Percentiles rank a stretch among this genome's conserved stretches.
phyloP scores from a whole-genome alignment of 2,797 vertebrate species.

The Siniperca obscura region DNA sequence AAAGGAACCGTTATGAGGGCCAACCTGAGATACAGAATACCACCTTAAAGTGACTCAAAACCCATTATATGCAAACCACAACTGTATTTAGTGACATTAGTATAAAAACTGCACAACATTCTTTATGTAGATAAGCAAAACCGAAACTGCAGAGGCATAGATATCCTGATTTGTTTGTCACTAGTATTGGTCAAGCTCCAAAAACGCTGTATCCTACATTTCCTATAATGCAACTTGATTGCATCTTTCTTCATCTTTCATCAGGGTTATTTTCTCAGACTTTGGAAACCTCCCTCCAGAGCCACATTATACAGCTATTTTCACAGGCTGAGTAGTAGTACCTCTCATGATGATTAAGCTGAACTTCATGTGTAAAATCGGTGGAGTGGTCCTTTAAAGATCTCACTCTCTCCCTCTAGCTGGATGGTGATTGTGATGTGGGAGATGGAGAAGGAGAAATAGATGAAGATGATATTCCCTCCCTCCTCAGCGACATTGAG shows the following conservation, averaged over 20 bases:
- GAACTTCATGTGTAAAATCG: neutral
- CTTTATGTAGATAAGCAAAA: neutral
- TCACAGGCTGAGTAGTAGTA: neutral
- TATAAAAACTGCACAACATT: neutral
- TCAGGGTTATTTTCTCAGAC: neutral
- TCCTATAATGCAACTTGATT: neutral
- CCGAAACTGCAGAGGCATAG: neutral
- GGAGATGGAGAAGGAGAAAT: conserved; percentile 78
- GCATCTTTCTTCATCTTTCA: neutral
- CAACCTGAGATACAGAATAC: neutral
- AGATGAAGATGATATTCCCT: conserved; percentile 93
- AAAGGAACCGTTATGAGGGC: neutral
- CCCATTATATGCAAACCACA: neutral
- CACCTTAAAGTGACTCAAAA: neutral
- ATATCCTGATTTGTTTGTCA: neutral
- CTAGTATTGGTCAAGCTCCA: neutral
- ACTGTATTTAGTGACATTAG: conserved; percentile 4
- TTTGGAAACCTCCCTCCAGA: neutral
- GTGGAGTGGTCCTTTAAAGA: neutral
- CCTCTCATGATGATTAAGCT: neutral
- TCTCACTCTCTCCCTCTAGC: conserved; percentile 54
- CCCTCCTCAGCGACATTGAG: conserved; percentile 91
- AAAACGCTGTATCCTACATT: neutral
- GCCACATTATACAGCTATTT: neutral
- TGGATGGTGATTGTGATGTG: conserved; percentile 72